Percentiles rank a stretch among this genome's conserved stretches.
These are phyloP conservation scores for Zoanthus sansibaricus DNA, from an alignment of 92 coral and sea anemone species.

Conservation along the genomic window DNA sequence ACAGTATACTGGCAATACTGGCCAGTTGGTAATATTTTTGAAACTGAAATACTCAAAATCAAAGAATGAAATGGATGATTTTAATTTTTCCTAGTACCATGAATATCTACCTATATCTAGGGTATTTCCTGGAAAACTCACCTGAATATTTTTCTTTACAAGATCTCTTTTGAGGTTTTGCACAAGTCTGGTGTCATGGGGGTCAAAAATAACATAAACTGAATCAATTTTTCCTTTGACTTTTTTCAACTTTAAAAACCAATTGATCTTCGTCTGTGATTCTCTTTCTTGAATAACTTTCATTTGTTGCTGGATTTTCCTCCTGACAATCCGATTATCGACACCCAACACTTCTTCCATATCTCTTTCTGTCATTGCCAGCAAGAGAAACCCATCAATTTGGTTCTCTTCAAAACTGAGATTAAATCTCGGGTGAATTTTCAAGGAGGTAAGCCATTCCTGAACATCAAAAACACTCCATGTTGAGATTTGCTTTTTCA, in stretches of 20 bases:
- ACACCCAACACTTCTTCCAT: slow-evolving; percentile 80
- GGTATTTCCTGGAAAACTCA: slow-evolving; percentile 24
- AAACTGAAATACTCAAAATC: too few species aligned
- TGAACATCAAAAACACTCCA: slow-evolving; percentile 90
- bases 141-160: slow-evolving; percentile 73
- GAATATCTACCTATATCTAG: too few species aligned
- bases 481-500: slow-evolving; percentile 60
- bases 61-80: neutral
- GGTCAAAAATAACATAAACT: slow-evolving; percentile 90
- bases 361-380: slow-evolving; percentile 71
- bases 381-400: slow-evolving; percentile 86
- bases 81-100: neutral
- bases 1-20: too few species aligned
- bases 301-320: slow-evolving; percentile 77
- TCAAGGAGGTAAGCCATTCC: slow-evolving; percentile 83
- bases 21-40: too few species aligned
- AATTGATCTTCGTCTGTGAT: slow-evolving; percentile 64
- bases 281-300: slow-evolving; percentile 78
- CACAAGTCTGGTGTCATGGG: slow-evolving; percentile 74
- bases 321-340: slow-evolving; percentile 85
- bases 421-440: slow-evolving; percentile 85
- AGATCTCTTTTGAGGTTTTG: slow-evolving; percentile 72
- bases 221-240: slow-evolving; percentile 73
- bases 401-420: slow-evolving; percentile 93
- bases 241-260: slow-evolving; percentile 76